Conservation (phyloP, 2,888 invertebrate species). For the Hirtodrosophila confusa region DNA sequence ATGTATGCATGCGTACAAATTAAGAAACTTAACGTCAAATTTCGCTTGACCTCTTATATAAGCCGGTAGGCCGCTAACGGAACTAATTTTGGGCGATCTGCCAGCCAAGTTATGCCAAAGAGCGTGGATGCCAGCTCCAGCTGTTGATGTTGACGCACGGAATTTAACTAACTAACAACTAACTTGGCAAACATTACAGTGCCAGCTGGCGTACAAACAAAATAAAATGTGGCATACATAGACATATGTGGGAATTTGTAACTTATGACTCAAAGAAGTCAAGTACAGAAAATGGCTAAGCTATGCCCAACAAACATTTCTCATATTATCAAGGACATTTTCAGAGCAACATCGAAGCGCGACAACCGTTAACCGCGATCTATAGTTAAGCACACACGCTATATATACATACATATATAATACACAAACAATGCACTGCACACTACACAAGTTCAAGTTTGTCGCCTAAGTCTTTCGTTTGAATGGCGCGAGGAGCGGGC, state of each 20-base stretch:
- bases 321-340: conserved; percentile 25
- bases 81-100: conserved; percentile 51
- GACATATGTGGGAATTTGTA: conserved; percentile 5
- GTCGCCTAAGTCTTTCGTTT: conserved; percentile 72
- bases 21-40: conserved; percentile 47
- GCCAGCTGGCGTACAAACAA: conserved; percentile 29
- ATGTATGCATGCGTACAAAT: conserved; percentile 51
- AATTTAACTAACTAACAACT: conserved; percentile 1
- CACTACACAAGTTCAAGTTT: conserved; percentile 80
- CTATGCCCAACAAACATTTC: conserved; percentile 5
- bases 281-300: conserved; percentile 1
- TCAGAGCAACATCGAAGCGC: conserved; percentile 15
- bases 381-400: too few relatives aligned
- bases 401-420: conserved; percentile 26
- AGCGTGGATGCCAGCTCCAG: conserved; percentile 17
- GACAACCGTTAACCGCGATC: conserved; percentile 1
- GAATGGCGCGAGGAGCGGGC: conserved; percentile 23
- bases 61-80: conserved; percentile 61
- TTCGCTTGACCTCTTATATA: conserved; percentile 63
- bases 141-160: conserved; percentile 19
- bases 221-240: conserved; percentile 32
- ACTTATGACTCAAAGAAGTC: conserved; percentile 20
- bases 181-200: conserved; percentile 11
- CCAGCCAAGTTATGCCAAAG: conserved; percentile 14
- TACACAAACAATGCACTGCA: conserved; percentile 28